phyloP scores from a whole-genome alignment of 1,140 invertebrate genomes.

The Ephestia elutella region DNA sequence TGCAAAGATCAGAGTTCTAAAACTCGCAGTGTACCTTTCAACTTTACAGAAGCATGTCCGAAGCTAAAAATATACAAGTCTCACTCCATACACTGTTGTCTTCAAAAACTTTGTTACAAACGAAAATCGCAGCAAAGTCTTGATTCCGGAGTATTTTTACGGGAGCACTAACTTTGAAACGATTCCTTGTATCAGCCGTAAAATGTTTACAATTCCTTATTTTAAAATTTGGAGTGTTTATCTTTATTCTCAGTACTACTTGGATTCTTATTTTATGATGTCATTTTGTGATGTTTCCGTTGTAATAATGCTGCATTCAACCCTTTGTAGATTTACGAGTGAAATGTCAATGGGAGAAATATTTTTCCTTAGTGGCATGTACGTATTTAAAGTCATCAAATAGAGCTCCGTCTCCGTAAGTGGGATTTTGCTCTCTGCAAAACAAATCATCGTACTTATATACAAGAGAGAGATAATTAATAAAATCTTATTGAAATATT shows the following conservation, averaged over 20 bases:
- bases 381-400: too few species aligned
- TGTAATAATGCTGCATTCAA: too few species aligned
- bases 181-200: conserved; percentile 5
- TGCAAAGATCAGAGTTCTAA: background rate
- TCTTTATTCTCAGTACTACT: background rate
- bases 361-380: too few species aligned
- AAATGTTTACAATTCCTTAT: conserved; percentile 10
- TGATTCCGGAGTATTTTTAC: conserved; percentile 41
- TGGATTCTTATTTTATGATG: background rate
- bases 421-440: too few species aligned
- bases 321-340: too few species aligned
- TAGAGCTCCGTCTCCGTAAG: too few species aligned
- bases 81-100: conserved; percentile 13
- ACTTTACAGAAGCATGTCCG: background rate
- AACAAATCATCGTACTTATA: too few species aligned
- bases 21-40: background rate
- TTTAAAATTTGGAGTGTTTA: conserved; percentile 5
- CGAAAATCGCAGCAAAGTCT: conserved; percentile 28
- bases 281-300: background rate
- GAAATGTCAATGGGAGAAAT: too few species aligned
- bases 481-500: background rate
- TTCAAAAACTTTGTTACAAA: conserved; percentile 10
- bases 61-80: conserved; percentile 4
- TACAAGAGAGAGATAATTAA: background rate
- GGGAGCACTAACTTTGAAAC: conserved; percentile 36